Evolutionary conservation across 2,113 vertebrate genomes (phyloP).

Genomic region (Pyrgilauda ruficollis): DNA sequence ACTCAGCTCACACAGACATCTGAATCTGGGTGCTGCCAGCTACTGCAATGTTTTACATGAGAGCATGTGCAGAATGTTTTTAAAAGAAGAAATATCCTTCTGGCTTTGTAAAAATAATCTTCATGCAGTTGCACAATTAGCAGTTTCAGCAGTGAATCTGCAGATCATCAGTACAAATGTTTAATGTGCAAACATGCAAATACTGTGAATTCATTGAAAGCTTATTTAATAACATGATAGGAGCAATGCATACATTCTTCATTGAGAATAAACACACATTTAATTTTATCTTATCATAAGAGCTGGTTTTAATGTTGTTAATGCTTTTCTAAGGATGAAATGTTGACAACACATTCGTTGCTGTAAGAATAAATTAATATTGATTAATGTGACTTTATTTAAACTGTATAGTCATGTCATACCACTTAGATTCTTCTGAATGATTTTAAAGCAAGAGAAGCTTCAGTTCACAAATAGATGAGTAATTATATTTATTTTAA

Average conservation of each 20-base stretch:
- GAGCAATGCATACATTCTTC: not conserved
- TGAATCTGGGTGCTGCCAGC: not conserved
- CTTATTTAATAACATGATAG: not conserved
- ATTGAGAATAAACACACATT: not conserved
- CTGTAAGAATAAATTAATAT: conserved; percentile 8
- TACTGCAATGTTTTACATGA: not conserved
- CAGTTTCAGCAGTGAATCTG: not conserved
- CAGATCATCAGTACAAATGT: not conserved
- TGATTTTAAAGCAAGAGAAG: not conserved
- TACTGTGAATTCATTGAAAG: not conserved
- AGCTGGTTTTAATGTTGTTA: not conserved
- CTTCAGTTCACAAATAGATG: not conserved
- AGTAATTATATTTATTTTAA: not conserved
- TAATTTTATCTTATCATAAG: not conserved
- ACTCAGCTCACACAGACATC: not conserved
- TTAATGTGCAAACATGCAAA: not conserved
- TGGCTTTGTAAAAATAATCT: not conserved
- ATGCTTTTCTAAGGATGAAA: not conserved
- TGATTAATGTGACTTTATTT: not conserved
- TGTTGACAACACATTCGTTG: not conserved
- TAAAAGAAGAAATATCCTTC: not conserved
- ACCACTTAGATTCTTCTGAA: not conserved
- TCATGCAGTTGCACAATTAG: not conserved
- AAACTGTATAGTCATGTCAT: not conserved
- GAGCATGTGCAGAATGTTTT: not conserved